Base-by-base conservation (phyloP, 1,140 invertebrate genomes). In the Thalassaphorura encarpata region DNA sequence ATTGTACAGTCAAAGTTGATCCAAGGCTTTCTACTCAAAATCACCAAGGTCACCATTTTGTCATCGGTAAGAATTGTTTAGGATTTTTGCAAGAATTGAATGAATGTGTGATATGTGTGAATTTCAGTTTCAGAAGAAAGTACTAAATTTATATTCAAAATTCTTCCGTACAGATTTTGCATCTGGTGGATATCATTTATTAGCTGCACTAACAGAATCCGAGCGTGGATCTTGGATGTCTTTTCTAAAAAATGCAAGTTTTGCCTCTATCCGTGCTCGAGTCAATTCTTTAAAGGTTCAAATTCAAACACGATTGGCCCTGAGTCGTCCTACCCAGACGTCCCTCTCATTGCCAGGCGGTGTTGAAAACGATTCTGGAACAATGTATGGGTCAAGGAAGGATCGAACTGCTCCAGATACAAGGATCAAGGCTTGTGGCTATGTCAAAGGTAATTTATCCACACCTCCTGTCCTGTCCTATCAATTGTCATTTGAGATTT, bases 201-300 rank as follows among this genome's bases (percentile, higher is more conserved):
- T 95, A 64, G 84, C 83, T 18, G 82, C 89, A 11, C 77, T 78
- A 31, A 80, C 83, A n/a, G 82, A 89, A 67, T 75, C 77, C 29
- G 90, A 95, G 58, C 76, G 93, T 19, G 83, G 86, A 60, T 75
- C 81, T 45, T 97, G 93, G 93, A 76, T 95, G 54, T 81, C 89
- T 68, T 79, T 82, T 8, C 80, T 97, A 50, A 83, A 89, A 66
- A 74, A 82, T 54, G 87, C 89, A 2, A 89, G 89, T 60, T 92
- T 89, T 72, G 81, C 85, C 47, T 83, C 82, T 61, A 82, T 95
- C 68, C 77, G 84, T 65, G 77, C 81, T 60, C 83, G 90, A 69
- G 75, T 93, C 28, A 72, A 83, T 63, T 77, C 80, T 41, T 70
- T 87, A 11, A 74, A 79, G 51, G 74, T 80, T 62, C 49, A 63